Percentiles rank a stretch among this genome's conserved stretches.
Evolutionary conservation across 2,888 invertebrate genomes (phyloP).

Genomic region (Synergus laeviventris): DNA sequence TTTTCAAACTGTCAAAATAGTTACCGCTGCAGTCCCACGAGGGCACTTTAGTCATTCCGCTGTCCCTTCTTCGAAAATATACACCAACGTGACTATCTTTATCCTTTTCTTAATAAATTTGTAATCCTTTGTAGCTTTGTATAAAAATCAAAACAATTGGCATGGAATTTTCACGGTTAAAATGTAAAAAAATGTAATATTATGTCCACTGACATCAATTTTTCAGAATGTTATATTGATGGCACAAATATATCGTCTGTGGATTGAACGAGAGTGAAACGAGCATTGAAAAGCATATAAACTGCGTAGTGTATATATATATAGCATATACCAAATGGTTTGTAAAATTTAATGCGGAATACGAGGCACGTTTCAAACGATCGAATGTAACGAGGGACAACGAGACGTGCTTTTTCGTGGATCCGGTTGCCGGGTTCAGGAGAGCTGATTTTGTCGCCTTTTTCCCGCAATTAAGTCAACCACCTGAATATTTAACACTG

Average conservation of each 20-base stretch:
- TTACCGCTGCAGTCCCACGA: constrained; percentile 54
- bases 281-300: background rate
- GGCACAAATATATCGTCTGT: background rate
- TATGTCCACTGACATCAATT: background rate
- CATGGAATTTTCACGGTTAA: background rate
- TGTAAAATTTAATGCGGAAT: constrained; percentile 40
- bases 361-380: constrained; percentile 31
- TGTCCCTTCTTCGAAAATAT: constrained; percentile 33
- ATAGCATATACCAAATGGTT: constrained; percentile 1
- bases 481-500: constrained; percentile 62
- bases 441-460: constrained; percentile 55
- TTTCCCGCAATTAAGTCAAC: constrained; percentile 61
- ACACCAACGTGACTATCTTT: constrained; percentile 36
- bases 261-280: background rate
- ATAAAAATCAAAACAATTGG: background rate
- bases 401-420: constrained; percentile 38
- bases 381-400: constrained; percentile 31
- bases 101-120: constrained; percentile 24
- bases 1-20: constrained; percentile 69
- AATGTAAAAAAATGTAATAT: background rate
- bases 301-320: background rate
- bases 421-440: constrained; percentile 6
- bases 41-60: constrained; percentile 56
- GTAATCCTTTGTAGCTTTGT: background rate
- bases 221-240: background rate